phyloP scores from a whole-genome alignment of 1,140 invertebrate genomes.

The Aplysia californica region DNA sequence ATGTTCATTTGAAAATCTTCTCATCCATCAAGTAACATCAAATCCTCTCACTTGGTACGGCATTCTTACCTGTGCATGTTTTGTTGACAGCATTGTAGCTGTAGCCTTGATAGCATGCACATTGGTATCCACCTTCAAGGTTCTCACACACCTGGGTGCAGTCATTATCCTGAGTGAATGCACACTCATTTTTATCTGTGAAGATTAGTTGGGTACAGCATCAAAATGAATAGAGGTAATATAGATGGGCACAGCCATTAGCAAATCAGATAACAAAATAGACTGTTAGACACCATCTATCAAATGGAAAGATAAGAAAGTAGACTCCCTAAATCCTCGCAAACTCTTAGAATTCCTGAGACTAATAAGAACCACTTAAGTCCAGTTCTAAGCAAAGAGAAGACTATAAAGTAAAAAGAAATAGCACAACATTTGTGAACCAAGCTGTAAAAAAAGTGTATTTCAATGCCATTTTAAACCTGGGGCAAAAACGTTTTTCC shows the following conservation, averaged over 20 bases:
- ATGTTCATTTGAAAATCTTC: no score
- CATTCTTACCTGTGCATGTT: conserved; percentile 9
- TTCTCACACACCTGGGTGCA: conserved; percentile 33
- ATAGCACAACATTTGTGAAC: no score
- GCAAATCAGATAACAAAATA: no score
- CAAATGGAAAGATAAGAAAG: background rate
- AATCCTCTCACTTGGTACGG: no score
- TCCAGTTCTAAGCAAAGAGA: conserved; percentile 20
- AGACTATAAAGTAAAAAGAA: no score
- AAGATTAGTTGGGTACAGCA: no score
- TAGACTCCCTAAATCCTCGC: conserved; percentile 25
- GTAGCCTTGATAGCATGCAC: conserved; percentile 35
- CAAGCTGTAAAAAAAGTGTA: no score
- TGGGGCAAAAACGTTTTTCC: conserved; percentile 10
- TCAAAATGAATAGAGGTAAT: no score
- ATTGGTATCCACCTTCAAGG: conserved; percentile 33
- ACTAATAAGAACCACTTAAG: conserved; percentile 26
- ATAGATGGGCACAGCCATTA: no score
- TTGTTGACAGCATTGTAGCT: background rate
- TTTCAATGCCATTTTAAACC: conserved; percentile 14
- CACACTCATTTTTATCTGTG: conserved; percentile 39
- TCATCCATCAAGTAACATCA: no score
- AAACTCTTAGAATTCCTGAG: no score
- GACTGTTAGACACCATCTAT: no score
- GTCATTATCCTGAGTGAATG: conserved; percentile 14